A percentile compares a stretch with the other conserved stretches of the same genome.
These are phyloP conservation scores for Tricholauxania praeusta DNA, from an alignment of 2,888 invertebrate species.

Conservation along the genomic window DNA sequence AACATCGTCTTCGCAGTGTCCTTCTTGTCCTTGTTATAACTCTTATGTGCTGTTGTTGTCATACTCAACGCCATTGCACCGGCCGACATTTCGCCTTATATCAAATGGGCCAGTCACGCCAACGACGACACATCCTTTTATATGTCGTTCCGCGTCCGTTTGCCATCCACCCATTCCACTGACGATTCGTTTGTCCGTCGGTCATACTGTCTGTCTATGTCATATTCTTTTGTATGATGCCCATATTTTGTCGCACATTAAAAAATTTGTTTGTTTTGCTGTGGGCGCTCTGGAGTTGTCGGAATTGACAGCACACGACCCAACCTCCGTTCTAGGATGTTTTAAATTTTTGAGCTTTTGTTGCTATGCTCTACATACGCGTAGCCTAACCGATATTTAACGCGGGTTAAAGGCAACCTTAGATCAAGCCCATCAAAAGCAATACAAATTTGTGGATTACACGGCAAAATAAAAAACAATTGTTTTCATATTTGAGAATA, in stretches of 20 bases:
- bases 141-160: too few species aligned
- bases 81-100: not conserved
- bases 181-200: not conserved
- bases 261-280: constrained; percentile 29
- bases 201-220: not conserved
- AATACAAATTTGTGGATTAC: too few species aligned
- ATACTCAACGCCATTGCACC: not conserved
- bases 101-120: too few species aligned
- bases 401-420: not conserved
- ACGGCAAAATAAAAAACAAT: too few species aligned
- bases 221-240: constrained; percentile 5
- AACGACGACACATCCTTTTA: too few species aligned
- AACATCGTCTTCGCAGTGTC: not conserved
- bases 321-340: too few species aligned
- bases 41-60: not conserved
- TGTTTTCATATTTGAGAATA: too few species aligned
- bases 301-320: constrained; percentile 4
- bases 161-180: not conserved
- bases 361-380: not conserved
- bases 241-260: constrained; percentile 40
- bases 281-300: not conserved
- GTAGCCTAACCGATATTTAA: not conserved
- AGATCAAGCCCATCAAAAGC: too few species aligned
- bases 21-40: constrained; percentile 3
- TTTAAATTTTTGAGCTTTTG: too few species aligned